Base-by-base conservation (phyloP, 2,113 vertebrate species). In the Dipodomys ordii region DNA sequence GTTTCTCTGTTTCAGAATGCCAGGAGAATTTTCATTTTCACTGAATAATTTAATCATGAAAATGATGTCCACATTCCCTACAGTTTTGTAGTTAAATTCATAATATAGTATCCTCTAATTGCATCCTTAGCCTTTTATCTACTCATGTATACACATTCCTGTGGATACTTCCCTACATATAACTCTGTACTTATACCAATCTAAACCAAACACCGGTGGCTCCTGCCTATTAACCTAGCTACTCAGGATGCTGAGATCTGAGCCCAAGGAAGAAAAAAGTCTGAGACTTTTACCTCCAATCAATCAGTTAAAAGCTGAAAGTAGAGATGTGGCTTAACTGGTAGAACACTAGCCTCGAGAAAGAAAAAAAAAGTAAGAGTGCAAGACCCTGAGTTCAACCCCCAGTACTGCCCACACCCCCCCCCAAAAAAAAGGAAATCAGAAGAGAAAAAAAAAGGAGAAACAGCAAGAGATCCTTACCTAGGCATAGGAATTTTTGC, bases 1-100 rank as follows among this genome's bases (percentile, higher is more conserved):
- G 32, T 23, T 62, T 77, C 49, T 27, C 76, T 76, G 44, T 46
- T 46, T 8, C 18, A 80, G 81, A 83, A 60, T 39, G 53, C 71
- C 39, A 53, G 28, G 25, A 86, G 28, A 83, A 81, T 72, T 73
- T 67, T 92, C 35, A 23, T 79, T 91, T 95, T 85, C 49, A 22
- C 15, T 67, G 65, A 83, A 30, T 57, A 87, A 83, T 82, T 88
- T 60, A 49, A 65, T 91, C 72, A 18, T 67, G 62, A 72, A 67
- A 87, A 79, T 1, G 11, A n/a, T 64, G 82, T 95, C 71, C 44
- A 76, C 44, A 57, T 27, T 57, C 74, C 28, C 67, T 7, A n/a
- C 44, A 71, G 22, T 32, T 79, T 44, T 27, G 20, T 77, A 87
- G 27, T n/a, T 53, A 57, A 82, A 77, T 44, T 88, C 23, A 46